Percentiles rank a stretch among this genome's conserved stretches.
Evolutionary conservation across 1,140 invertebrate genomes (phyloP).

Genomic region (Latrodectus geometricus): DNA sequence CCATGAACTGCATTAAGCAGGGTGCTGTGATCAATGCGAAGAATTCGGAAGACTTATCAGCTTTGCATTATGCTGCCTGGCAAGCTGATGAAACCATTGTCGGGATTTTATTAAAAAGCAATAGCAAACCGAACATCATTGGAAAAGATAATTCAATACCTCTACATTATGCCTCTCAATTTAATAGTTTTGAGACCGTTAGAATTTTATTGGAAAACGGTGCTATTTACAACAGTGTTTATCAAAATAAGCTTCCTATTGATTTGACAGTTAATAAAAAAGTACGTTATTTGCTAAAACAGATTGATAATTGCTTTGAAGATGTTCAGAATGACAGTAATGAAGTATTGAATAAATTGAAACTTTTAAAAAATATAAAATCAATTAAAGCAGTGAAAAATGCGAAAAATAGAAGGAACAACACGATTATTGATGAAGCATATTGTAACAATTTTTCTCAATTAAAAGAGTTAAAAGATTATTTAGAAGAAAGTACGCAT

Average conservation of each 20-base stretch:
- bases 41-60: not conserved
- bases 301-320: not conserved
- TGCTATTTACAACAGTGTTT: not conserved
- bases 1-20: not conserved
- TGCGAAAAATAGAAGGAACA: no score
- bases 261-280: not conserved
- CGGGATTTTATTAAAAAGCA: not conserved
- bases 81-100: not conserved
- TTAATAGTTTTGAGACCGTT: not conserved
- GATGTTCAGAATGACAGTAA: not conserved
- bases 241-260: constrained; percentile 4
- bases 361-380: not conserved
- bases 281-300: not conserved
- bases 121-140: not conserved
- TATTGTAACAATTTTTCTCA: no score
- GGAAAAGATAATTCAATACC: not conserved
- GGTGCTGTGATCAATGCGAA: not conserved
- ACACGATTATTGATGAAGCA: no score
- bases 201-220: not conserved
- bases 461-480: no score
- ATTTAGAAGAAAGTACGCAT: no score
- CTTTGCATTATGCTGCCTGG: constrained; percentile 11
- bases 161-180: not conserved
- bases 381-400: no score
- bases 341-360: not conserved